Evolutionary conservation across 2,888 invertebrate species (phyloP), one percentile per base, ranked within the genome.

Genomic region (Sminthurinus aureus): DNA sequence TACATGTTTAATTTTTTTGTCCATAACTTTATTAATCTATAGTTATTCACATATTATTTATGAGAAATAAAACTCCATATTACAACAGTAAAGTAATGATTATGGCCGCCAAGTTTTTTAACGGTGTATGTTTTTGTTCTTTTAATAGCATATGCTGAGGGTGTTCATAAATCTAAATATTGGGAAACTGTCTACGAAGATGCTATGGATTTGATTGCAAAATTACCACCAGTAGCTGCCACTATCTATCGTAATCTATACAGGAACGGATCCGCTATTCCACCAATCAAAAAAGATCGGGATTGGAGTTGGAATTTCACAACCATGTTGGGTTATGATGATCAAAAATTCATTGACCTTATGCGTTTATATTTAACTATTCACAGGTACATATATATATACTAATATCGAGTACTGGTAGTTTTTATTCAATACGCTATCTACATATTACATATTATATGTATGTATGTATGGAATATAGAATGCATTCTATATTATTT

Each of bases 171-270:
- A 91, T 92, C 94, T 82, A 94, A 95, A 89, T 98, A 97, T 90
- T 98, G 98, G 98, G 97, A 97, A 94, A 94, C 94, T 90, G 92
- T 93, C 11, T 98, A 96, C 91, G 97, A 98, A 91, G 98, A 98
- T 91, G 93, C 96, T 20, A 97, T 98, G 96, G 95, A 97, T 91
- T 92, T 98, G 89, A 97, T 98, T 90, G 98, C 98, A 79, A 98
- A 98, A 91, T 91, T 98, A 90, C 97, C 98, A 0, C 97, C 97
- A 26, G 93, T 98, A 22, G 98, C 98, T 0, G 96, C 98, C 20
- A 96, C 96, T 20, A 98, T 98, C 89, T 98, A 98, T 92, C 93
- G 97, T 86, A 98, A 98, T 91, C 92, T 95, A 52, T 96, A 94
- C 91, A 92, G 94, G 87, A 96, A 96, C 89, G 96, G 96, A 85